These are phyloP conservation scores for Drosophila quinaria DNA, from an alignment of 2,888 invertebrate genomes.

Conservation along the genomic window DNA sequence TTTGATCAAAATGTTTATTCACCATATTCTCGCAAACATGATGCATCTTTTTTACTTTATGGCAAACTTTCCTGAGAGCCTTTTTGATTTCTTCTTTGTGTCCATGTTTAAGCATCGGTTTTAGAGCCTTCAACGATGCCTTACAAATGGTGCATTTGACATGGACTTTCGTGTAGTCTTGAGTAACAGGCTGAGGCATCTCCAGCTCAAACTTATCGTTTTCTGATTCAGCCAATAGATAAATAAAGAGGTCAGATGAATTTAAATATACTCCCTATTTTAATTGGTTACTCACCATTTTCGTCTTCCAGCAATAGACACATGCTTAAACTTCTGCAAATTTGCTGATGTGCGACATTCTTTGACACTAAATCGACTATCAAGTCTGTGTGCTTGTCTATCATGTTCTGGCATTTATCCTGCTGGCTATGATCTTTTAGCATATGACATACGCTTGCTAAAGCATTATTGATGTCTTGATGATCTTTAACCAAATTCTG, in stretches of 20 bases:
- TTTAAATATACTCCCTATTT: neutral
- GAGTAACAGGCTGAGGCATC: conserved; percentile 3
- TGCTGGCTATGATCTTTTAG: neutral
- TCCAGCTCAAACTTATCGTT: neutral
- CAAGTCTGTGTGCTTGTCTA: neutral
- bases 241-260: too few relatives aligned
- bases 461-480: neutral
- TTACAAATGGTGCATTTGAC: conserved; percentile 4
- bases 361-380: conserved; percentile 11
- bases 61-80: conserved; percentile 1
- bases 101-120: neutral
- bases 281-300: conserved; percentile 4
- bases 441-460: neutral
- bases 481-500: neutral
- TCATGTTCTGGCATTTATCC: conserved; percentile 12
- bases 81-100: conserved; percentile 10
- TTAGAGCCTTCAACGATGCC: neutral
- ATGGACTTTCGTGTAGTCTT: neutral
- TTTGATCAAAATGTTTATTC: conserved; percentile 2
- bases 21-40: conserved; percentile 11
- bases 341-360: conserved; percentile 9
- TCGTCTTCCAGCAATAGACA: conserved; percentile 2
- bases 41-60: neutral
- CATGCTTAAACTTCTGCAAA: conserved; percentile 19
- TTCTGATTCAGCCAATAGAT: neutral